Base-by-base conservation (phyloP, 2,113 vertebrate genomes). In the Sebastes fasciatus region DNA sequence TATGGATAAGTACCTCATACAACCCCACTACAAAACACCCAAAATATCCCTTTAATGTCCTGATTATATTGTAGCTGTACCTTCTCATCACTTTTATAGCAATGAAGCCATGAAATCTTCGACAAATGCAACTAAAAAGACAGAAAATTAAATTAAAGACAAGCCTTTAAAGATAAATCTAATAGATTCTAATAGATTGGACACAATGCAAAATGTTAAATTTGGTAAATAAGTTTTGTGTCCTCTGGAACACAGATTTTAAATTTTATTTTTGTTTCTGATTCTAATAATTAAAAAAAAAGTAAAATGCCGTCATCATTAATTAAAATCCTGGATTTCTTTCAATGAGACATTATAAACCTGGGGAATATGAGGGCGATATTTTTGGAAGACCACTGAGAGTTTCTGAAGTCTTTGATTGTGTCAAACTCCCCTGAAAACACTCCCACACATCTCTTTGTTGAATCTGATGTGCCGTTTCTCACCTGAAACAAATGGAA, bases 401-500 rank as follows among this genome's bases (percentile, higher is more conserved):
- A 75, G 62, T 86, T 57, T 51, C 40, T 64, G 1, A 57, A 65
- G 55, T 61, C 64, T 85, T 71, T 82, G 45, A 76, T 51, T 67
- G n/a, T 78, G 57, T 77, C 65, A 45, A 34, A 71, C 23, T 64
- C 64, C 76, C 72, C 74, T 79, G 58, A 88, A 80, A 80, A 80
- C 49, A 60, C 77, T 75, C 83, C 58, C 55, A 70, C 80, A 51
- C 34, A 42, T 54, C 34, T 69, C 52, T 62, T 54, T 54, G 40
- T n/a, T 67, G 74, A 52, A 70, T 19, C 68, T 42, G 17, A 58
- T 76, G 46, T 12, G n/a, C 40, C 72, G 17, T 71, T 79, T 77
- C 1, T 49, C 80, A 82, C 55, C 60, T 64, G 57, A 49, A 49
- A 26, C 2, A 23, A 19, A 60, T 14, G 58, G 26, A 26, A 23